phyloP scores from a whole-genome alignment of 2,797 vertebrate species.

The Typhlichthys subterraneus region DNA sequence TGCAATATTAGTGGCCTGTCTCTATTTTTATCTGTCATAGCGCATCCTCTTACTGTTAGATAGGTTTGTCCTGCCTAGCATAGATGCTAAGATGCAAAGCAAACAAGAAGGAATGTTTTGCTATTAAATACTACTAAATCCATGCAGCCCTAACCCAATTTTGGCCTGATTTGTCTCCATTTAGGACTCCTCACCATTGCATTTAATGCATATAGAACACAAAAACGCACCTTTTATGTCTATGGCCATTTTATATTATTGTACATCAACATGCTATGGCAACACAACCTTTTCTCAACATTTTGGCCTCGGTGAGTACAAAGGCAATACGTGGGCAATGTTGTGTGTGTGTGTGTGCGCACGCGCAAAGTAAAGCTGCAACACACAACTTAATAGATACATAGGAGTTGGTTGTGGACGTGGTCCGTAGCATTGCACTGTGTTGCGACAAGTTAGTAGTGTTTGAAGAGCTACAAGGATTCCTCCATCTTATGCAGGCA shows the following conservation, averaged over 20 bases:
- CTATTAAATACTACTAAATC: constrained; percentile 1
- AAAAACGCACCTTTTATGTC: constrained; percentile 20
- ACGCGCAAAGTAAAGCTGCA: constrained; percentile 18
- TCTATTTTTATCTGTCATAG: too few species aligned
- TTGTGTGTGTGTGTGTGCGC: constrained; percentile 10
- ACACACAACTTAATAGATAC: constrained; percentile 28
- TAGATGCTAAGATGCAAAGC: neutral
- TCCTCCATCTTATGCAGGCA: constrained; percentile 13
- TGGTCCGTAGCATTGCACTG: constrained; percentile 14
- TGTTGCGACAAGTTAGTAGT: constrained; percentile 9
- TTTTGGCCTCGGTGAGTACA: constrained; percentile 2
- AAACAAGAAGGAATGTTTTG: constrained; percentile 14
- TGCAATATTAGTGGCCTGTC: too few species aligned
- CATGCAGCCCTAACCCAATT: constrained; percentile 12
- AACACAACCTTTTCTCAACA: constrained; percentile 4
- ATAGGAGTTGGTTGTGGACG: constrained; percentile 11
- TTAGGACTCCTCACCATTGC: neutral
- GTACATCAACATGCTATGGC: constrained; percentile 2
- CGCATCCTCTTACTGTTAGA: too few species aligned
- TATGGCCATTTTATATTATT: neutral
- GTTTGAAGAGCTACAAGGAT: constrained; percentile 22
- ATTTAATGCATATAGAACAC: constrained; percentile 11
- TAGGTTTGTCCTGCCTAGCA: too few species aligned
- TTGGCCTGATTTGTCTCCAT: constrained; percentile 19
- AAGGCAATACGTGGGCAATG: constrained; percentile 14